Evolutionary conservation across 1,140 invertebrate genomes (phyloP), one percentile per base, ranked within the genome.

Genomic region (Scylla paramamosain): DNA sequence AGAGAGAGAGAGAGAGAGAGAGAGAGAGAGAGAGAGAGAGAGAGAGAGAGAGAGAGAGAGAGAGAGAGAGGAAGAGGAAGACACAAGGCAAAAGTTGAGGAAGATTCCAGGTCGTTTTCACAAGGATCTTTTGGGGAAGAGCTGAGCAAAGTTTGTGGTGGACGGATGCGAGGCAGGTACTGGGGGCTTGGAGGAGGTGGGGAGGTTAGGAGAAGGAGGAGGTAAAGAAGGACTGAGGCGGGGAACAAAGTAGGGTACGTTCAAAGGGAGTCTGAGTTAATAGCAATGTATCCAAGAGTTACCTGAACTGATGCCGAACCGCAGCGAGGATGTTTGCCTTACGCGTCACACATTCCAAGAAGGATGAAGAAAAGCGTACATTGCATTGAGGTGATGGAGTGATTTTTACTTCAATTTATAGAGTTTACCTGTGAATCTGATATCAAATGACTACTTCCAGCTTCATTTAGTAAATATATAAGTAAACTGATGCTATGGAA

Each of bases 1-100:
- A 92, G 67, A 39, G 52, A 92, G 91, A 67, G 32, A 45, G 52
- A 92, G 91, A 67, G 67, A 77, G 52, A 92, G 92, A 52, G 39
- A 52, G 82, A 84, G 59, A 83, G 46, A 46, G 82, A 93, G 92
- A 83, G 46, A 83, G 31, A 84, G 39, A n/a, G 39, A 20, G 14
- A 29, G 16, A 45, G 77, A 45, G 77, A 39, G 32, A 45, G 39
- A 83, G 77, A 83, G 25, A 31, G 29, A 45, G 82, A 29, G 77
- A 83, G 31, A 82, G 39, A 48, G 77, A 83, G 29, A 31, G 25
- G 90, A 67, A n/a, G 52, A 32, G 52, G 25, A 52, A 77, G 67
- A 77, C 67, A 89, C 32, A 48, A 89, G 31, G 87, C 32, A 16
- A 48, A 89, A 89, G 87, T 46, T 39, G 87, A 89, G 32, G 87